phyloP scores from a whole-genome alignment of 2,113 vertebrate genomes.

The Pseudorasbora parva region DNA sequence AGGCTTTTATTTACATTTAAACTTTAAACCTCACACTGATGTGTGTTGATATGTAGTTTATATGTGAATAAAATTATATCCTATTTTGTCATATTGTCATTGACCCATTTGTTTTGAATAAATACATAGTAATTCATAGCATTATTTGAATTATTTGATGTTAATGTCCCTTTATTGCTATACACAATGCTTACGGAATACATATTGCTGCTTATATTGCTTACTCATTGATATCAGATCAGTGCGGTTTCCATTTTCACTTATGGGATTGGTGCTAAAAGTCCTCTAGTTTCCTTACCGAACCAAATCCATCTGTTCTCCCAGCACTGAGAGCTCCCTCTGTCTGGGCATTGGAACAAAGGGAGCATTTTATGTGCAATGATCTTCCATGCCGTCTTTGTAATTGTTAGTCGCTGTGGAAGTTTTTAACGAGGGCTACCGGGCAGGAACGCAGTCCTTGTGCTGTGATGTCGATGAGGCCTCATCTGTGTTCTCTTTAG shows the following conservation, averaged over 20 bases:
- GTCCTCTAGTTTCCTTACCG: constrained; percentile 6
- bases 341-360: constrained; percentile 48
- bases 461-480: constrained; percentile 4
- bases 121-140: neutral
- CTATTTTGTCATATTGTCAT: neutral
- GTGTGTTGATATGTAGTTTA: no score
- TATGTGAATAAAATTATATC: neutral
- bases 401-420: constrained; percentile 53
- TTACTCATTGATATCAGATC: neutral
- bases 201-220: no score
- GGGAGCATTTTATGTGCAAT: constrained; percentile 47
- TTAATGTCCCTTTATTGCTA: neutral
- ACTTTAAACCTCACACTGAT: no score
- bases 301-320: constrained; percentile 29
- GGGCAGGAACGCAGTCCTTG: neutral
- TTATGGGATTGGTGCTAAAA: neutral
- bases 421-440: constrained; percentile 54
- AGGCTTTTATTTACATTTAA: no score
- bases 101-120: neutral
- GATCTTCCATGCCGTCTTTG: constrained; percentile 45
- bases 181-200: no score
- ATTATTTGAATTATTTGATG: no score
- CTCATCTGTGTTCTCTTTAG: neutral
- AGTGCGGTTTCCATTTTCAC: neutral
- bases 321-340: neutral